A percentile compares a stretch with the other conserved stretches of the same genome.
These are phyloP conservation scores for Trichoplusia ni DNA, from an alignment of 1,140 invertebrate species.

Conservation along the genomic window DNA sequence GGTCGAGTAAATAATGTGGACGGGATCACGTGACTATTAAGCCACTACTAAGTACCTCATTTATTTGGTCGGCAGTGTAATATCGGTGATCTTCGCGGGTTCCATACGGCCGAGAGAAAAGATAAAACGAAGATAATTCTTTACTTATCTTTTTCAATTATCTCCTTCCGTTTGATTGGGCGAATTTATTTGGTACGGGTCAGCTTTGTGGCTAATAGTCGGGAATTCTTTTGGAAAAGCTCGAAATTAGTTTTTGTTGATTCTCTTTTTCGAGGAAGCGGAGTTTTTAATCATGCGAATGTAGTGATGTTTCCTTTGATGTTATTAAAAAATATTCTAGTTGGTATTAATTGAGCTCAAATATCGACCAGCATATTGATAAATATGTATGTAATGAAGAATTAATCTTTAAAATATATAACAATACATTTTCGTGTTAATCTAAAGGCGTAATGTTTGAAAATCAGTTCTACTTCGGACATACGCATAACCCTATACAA, in stretches of 20 bases:
- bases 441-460: too few species aligned
- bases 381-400: too few species aligned
- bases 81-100: conserved; percentile 34
- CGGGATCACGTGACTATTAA: conserved; percentile 25
- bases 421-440: too few species aligned
- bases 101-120: conserved; percentile 24
- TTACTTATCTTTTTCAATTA: conserved; percentile 56
- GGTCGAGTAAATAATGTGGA: conserved; percentile 15
- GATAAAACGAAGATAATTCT: conserved; percentile 37
- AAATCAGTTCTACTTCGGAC: too few species aligned
- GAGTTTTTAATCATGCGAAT: not conserved
- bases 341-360: too few species aligned
- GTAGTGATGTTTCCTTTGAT: too few species aligned
- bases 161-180: conserved; percentile 42
- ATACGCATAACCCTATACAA: not conserved
- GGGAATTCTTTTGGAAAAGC: not conserved
- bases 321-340: not conserved
- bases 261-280: not conserved
- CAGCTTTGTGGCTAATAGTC: conserved; percentile 1
- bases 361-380: too few species aligned
- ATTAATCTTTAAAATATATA: too few species aligned
- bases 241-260: not conserved
- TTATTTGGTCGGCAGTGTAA: conserved; percentile 35
- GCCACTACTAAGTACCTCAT: conserved; percentile 25
- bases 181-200: conserved; percentile 31